These are phyloP conservation scores for Drosophila ogumai DNA, from an alignment of 1,140 invertebrate genomes.

Conservation along the genomic window DNA sequence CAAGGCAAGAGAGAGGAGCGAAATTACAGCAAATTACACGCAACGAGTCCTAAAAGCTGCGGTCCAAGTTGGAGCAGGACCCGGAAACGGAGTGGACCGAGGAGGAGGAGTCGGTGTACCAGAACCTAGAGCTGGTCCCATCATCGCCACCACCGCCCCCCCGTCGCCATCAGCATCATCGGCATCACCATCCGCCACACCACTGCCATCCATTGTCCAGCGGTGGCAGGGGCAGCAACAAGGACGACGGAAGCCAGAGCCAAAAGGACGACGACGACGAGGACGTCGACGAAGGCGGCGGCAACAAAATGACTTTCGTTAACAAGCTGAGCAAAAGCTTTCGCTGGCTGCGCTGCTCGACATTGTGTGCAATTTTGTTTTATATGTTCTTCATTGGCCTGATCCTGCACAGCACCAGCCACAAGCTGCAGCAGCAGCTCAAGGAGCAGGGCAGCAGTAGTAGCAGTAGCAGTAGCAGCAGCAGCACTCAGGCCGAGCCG, in stretches of 20 bases:
- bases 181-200: conserved; percentile 32
- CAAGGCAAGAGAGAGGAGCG: conserved; percentile 3
- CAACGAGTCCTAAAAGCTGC: conserved; percentile 57
- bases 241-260: conserved; percentile 2
- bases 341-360: conserved; percentile 83
- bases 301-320: conserved; percentile 81
- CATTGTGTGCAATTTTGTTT: conserved; percentile 84
- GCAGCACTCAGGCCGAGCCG: conserved; percentile 21
- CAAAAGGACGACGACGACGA: conserved; percentile 7
- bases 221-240: conserved; percentile 12
- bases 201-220: conserved; percentile 47
- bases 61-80: conserved; percentile 56
- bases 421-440: conserved; percentile 74
- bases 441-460: conserved; percentile 45
- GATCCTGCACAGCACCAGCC: conserved; percentile 82
- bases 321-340: conserved; percentile 84
- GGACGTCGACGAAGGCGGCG: conserved; percentile 14
- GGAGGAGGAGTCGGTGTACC: conserved; percentile 40
- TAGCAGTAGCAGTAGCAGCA: conserved; percentile 28
- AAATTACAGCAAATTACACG: conserved; percentile 78
- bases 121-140: conserved; percentile 44
- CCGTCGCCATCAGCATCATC: conserved; percentile 16
- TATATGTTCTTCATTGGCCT: conserved; percentile 85
- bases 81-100: conserved; percentile 49
- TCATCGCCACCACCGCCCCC: conserved; percentile 32